Evolutionary conservation across 2,888 invertebrate species (phyloP).

Genomic region (Tinea pellionella): DNA sequence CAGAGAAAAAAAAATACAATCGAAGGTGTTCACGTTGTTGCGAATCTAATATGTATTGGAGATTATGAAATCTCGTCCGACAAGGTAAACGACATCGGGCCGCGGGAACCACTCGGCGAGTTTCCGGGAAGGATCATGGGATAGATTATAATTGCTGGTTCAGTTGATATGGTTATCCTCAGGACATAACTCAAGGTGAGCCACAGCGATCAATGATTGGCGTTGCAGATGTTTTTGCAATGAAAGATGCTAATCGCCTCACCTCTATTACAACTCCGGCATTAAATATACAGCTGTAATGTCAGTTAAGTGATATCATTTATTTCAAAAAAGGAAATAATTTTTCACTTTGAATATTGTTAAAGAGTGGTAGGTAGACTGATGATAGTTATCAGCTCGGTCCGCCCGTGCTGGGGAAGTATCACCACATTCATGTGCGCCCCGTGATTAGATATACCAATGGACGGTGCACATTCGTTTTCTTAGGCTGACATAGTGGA

Average conservation of each 20-base stretch:
- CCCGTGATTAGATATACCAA: no score
- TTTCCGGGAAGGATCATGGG: constrained; percentile 51
- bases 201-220: not conserved
- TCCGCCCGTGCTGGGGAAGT: no score
- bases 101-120: constrained; percentile 17
- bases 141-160: constrained; percentile 41
- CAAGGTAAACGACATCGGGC: not conserved
- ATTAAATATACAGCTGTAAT: not conserved
- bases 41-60: not conserved
- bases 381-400: no score
- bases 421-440: no score
- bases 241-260: not conserved
- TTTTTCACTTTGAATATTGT: not conserved
- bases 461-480: no score
- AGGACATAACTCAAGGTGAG: constrained; percentile 34
- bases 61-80: not conserved
- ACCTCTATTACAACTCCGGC: not conserved
- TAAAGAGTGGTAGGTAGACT: no score
- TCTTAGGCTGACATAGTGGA: no score
- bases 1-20: not conserved
- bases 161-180: constrained; percentile 28
- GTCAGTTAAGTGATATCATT: constrained; percentile 2
- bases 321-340: not conserved
- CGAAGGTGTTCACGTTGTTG: not conserved
- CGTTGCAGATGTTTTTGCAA: constrained; percentile 1